These are phyloP conservation scores for Lophura nycthemera DNA, from an alignment of 2,113 vertebrate genomes.

Conservation along the genomic window DNA sequence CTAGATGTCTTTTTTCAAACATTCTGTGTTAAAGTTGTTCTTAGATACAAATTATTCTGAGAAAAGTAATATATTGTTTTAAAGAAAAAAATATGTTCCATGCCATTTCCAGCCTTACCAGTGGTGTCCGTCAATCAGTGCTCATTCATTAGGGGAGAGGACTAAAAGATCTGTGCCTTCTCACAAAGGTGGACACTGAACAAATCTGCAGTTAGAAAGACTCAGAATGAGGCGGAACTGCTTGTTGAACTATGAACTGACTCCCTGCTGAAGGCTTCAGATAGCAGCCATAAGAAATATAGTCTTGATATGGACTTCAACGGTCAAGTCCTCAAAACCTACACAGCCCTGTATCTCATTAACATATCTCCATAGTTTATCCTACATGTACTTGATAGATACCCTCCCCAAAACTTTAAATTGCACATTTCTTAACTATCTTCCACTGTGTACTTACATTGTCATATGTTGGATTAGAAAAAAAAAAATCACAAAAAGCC, in stretches of 20 bases:
- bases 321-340: background rate
- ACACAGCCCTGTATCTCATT: background rate
- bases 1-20: background rate
- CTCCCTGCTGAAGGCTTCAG: background rate
- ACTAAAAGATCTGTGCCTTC: background rate
- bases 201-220: background rate
- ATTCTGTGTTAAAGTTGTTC: background rate
- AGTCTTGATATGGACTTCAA: background rate
- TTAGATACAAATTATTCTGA: background rate
- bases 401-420: background rate
- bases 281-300: background rate
- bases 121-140: no score
- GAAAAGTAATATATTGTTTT: background rate
- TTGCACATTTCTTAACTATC: background rate
- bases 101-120: background rate
- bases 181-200: background rate
- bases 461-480: background rate
- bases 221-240: background rate
- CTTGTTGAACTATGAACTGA: background rate
- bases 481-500: background rate
- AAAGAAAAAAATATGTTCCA: background rate
- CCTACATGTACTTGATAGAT: no score
- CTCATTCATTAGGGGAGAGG: no score
- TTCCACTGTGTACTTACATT: background rate
- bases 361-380: background rate